phyloP scores from a whole-genome alignment of 2,797 vertebrate genomes.

The Sebastiscus tertius region DNA sequence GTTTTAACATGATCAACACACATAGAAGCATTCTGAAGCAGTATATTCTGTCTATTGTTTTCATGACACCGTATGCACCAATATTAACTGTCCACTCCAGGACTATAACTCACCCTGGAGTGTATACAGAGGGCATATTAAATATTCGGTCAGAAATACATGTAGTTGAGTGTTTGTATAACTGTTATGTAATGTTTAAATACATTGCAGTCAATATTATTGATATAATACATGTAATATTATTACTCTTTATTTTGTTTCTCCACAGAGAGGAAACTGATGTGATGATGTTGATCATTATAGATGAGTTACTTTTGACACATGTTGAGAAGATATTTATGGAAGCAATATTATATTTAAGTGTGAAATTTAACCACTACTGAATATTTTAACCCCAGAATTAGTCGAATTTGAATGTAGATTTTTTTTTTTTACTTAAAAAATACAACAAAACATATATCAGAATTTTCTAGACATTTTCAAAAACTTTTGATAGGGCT shows the following conservation, averaged over 20 bases:
- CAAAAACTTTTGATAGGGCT: too few relatives aligned
- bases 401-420: not conserved
- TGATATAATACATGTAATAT: too few relatives aligned
- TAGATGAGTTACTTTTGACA: not conserved
- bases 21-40: constrained; percentile 1
- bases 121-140: not conserved
- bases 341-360: not conserved
- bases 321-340: not conserved
- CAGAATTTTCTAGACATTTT: too few relatives aligned
- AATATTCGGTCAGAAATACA: not conserved
- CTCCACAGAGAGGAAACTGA: too few relatives aligned
- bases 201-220: too few relatives aligned
- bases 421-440: not conserved
- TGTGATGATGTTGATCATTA: not conserved
- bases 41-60: constrained; percentile 20
- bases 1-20: constrained; percentile 18
- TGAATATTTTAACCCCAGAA: not conserved
- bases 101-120: not conserved
- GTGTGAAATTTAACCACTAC: not conserved
- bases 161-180: not conserved
- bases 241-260: too few relatives aligned
- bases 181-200: too few relatives aligned
- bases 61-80: not conserved
- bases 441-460: not conserved
- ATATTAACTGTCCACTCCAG: not conserved